phyloP scores from a whole-genome alignment of 2,113 vertebrate genomes.

The Spea multiplicata region DNA sequence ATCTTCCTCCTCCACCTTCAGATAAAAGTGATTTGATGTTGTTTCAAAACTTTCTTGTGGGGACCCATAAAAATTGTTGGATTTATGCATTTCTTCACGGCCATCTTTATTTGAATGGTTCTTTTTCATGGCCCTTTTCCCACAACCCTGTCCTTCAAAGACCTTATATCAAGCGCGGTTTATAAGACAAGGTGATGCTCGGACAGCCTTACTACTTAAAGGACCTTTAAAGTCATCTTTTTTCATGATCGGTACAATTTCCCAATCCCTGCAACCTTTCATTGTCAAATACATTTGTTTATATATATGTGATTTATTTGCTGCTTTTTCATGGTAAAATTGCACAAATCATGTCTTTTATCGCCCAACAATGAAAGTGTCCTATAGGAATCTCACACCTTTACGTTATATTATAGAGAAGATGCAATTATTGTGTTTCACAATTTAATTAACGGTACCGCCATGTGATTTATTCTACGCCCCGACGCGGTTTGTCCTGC shows the following conservation, averaged over 20 bases:
- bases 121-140: conserved; percentile 30
- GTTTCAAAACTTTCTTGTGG: conserved; percentile 46
- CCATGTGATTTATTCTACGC: too few species aligned
- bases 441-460: too few species aligned
- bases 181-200: not conserved
- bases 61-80: conserved; percentile 33
- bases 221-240: not conserved
- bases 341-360: too few species aligned
- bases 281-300: not conserved
- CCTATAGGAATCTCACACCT: too few species aligned
- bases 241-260: too few species aligned
- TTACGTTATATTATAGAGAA: too few species aligned
- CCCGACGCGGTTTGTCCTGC: too few species aligned
- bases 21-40: conserved; percentile 50
- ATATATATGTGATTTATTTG: not conserved
- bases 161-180: conserved; percentile 21
- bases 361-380: too few species aligned
- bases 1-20: conserved; percentile 48
- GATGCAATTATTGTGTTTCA: too few species aligned
- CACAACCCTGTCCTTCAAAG: conserved; percentile 31
- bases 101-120: conserved; percentile 35
- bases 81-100: conserved; percentile 43
- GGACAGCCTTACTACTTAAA: conserved; percentile 21
- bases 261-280: too few species aligned
- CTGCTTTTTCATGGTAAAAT: too few species aligned